Evolutionary conservation across 1,140 invertebrate genomes (phyloP), one percentile per base, ranked within the genome.

Genomic region (Meloidogyne exigua): DNA sequence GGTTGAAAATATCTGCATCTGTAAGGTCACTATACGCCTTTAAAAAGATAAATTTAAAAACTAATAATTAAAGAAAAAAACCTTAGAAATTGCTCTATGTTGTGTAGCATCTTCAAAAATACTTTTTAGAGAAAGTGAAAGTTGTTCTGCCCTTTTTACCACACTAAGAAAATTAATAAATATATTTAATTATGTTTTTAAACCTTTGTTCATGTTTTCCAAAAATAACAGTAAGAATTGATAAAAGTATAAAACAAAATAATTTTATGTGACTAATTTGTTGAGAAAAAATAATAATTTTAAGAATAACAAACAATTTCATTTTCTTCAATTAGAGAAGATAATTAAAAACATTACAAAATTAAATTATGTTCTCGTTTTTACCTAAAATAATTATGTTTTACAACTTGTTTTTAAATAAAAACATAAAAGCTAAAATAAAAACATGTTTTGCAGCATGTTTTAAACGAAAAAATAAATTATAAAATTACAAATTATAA

Each of bases 1-100:
- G 84, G 42, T 87, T 82, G 68, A 84, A 86, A 28, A 85, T 71
- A 67, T 86, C 86, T 25, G 81, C 75, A 26, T 83, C 79, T 39
- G 87, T 80, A 13, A 83, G 25, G 57, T 75, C 76, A 39, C 73
- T 66, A 72, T 87, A 86, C 15, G 80, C 64, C 82, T 83, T 44
- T 32, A 32, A 32, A 32, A 25, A 69, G 18, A 68, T 39, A 26
- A 18, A 49, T 4, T 49, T 4, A 57, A 57, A 57, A 71, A 62
- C 63, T 28, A 71, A 18, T 25, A 9, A 57, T n/a, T 57, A n/a
- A 57, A 57, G 7, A n/a, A 57, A 57, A 57, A 36, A 13, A 75
- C 74, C 68, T 63, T 68, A 32, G 49, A 64, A 65, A 76, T 76
- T 26, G 72, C 69, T 42, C 72, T 69, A 49, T 28, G 42, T 71